phyloP scores from a whole-genome alignment of 2,113 vertebrate genomes.

The Atractosteus spatula region DNA sequence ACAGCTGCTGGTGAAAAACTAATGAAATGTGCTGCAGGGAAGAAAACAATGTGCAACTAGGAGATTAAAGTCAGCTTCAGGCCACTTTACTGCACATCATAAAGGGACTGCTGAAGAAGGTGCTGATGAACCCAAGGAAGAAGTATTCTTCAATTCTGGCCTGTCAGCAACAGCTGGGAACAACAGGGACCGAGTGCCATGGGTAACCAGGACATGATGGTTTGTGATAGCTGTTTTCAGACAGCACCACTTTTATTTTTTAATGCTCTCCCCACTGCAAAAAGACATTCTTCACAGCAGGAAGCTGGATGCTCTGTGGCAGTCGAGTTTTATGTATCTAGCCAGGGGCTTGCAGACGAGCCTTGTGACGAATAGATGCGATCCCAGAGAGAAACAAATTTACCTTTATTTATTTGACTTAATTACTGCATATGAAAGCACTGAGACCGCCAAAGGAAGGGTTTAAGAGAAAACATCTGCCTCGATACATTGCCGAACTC shows the following conservation, averaged over 20 bases:
- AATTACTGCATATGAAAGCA: constrained; percentile 7
- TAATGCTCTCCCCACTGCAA: not conserved
- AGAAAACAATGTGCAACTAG: constrained; percentile 18
- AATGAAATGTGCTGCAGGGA: constrained; percentile 26
- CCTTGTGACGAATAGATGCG: not conserved
- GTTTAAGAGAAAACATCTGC: constrained; percentile 1
- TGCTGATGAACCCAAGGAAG: not conserved
- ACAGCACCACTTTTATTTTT: too few relatives aligned
- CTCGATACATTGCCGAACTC: not conserved
- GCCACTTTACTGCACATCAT: constrained; percentile 13
- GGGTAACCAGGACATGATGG: not conserved
- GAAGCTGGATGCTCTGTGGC: not conserved
- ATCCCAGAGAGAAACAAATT: not conserved
- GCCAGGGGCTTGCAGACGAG: not conserved
- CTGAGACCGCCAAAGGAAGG: not conserved
- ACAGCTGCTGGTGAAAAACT: constrained; percentile 9
- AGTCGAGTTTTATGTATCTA: not conserved
- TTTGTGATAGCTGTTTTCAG: not conserved
- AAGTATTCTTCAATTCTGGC: not conserved
- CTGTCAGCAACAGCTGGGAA: constrained; percentile 8
- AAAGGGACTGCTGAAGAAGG: constrained; percentile 3
- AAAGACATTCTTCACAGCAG: not conserved
- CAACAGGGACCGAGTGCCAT: not conserved
- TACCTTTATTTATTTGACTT: not conserved
- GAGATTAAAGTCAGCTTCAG: constrained; percentile 24